These are phyloP conservation scores for Bryconaethiops microstoma DNA, from an alignment of 2,797 vertebrate genomes.

Conservation along the genomic window DNA sequence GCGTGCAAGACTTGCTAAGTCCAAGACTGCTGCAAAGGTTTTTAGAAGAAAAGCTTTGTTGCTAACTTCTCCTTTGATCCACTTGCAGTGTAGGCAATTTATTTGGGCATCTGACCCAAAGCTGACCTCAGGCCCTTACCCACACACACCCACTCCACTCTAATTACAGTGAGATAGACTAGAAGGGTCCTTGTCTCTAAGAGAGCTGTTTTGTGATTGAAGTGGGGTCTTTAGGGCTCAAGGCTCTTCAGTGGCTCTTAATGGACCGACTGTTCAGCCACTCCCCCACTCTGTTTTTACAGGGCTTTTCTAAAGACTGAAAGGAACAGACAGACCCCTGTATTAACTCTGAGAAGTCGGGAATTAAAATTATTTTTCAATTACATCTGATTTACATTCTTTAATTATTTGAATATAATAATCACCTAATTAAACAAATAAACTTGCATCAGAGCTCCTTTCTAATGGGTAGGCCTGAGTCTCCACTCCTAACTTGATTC, in stretches of 20 bases:
- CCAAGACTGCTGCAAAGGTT: too few species aligned
- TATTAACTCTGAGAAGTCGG: too few species aligned
- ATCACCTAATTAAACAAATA: too few species aligned
- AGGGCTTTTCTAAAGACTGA: too few species aligned
- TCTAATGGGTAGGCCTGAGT: too few species aligned
- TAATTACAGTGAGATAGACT: not conserved
- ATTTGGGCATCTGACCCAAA: constrained; percentile 17
- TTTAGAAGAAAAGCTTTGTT: not conserved
- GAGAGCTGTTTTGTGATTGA: not conserved
- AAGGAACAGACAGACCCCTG: too few species aligned
- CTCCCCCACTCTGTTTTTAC: not conserved
- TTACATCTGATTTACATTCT: too few species aligned
- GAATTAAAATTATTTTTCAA: too few species aligned
- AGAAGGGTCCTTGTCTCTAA: constrained; percentile 18
- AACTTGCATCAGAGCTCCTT: too few species aligned
- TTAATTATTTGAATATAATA: too few species aligned
- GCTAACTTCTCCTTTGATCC: not conserved
- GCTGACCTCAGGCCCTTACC: constrained; percentile 17
- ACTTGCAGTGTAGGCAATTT: not conserved
- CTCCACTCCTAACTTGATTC: too few species aligned
- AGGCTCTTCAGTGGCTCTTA: constrained; percentile 16
- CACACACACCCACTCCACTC: not conserved
- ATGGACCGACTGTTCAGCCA: not conserved
- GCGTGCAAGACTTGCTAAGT: too few species aligned
- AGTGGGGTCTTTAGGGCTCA: not conserved